Percentiles rank a stretch among this genome's conserved stretches.
These are phyloP conservation scores for Cryptus viduatorius DNA, from an alignment of 2,888 invertebrate genomes.

Conservation along the genomic window DNA sequence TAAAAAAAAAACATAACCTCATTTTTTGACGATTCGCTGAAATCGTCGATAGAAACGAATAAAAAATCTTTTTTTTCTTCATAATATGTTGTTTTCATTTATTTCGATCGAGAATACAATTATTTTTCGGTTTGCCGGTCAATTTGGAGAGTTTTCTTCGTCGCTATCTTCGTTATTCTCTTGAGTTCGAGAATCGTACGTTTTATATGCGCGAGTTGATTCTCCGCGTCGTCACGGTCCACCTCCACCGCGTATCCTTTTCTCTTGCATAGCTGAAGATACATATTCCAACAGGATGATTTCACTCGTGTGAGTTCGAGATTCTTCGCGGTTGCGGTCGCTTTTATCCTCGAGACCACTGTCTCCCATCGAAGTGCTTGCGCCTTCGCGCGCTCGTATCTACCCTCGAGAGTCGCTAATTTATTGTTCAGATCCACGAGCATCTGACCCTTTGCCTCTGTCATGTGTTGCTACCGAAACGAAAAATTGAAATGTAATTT, in stretches of 20 bases:
- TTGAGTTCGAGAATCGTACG: conserved; percentile 87
- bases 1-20: too few relatives aligned
- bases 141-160: conserved; percentile 79
- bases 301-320: conserved; percentile 87
- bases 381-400: conserved; percentile 87
- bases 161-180: conserved; percentile 85
- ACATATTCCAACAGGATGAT: conserved; percentile 88
- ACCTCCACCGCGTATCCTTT: conserved; percentile 85
- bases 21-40: not conserved
- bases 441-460: conserved; percentile 88
- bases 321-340: conserved; percentile 86
- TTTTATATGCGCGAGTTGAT: conserved; percentile 88
- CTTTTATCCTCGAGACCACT: conserved; percentile 87
- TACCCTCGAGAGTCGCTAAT: conserved; percentile 87
- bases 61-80: too few relatives aligned
- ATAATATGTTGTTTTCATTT: not conserved
- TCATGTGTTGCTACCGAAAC: conserved; percentile 82
- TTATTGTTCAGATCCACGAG: conserved; percentile 89
- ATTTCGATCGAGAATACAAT: not conserved
- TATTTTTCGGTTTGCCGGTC: conserved; percentile 8
- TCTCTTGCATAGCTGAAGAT: conserved; percentile 88
- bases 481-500: not conserved
- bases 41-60: not conserved
- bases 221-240: conserved; percentile 86
- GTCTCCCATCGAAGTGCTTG: conserved; percentile 88